Evolutionary conservation across 2,113 vertebrate genomes (phyloP), one percentile per base, ranked within the genome.

Genomic region (Grus americana): DNA sequence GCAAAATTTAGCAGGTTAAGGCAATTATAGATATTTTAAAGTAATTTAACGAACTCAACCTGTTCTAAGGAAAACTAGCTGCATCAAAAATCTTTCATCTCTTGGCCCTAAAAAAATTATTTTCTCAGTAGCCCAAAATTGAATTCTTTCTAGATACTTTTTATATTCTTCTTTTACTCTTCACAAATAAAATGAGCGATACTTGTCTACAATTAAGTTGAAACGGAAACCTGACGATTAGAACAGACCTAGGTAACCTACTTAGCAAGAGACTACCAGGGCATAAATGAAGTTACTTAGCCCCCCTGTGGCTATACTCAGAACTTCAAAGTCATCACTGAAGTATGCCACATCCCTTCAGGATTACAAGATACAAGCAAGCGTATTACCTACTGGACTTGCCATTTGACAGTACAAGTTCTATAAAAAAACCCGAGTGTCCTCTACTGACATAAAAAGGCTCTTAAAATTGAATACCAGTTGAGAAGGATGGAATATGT

Each of bases 231-330:
- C 47, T n/a, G 23, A 40, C 54, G 59, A 65, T 18, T 59, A 63
- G 68, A 91, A 86, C 49, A 87, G 58, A 15, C 6, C 8, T 34
- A 50, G 42, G 32, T 79, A 61, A 92, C 79, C 54, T 82, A 90
- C 42, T 76, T 21, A 74, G 42, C 17, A 19, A 29, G 50, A 20
- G 42, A 67, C 44, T 8, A 16, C 23, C 27, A 30, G 75, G 75
- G 38, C 42, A 79, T 0, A 90, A 46, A 67, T 44, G 79, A 79
- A 85, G 74, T 74, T 71, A 83, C 91, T 93, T 29, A 79, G 81
- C 91, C 92, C 96, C 68, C 92, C 95, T 47, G 95, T 86, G 97
- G 96, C 17, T 4, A 58, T 20, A 15, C 7, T 21, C 40, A 89
- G 86, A 32, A 47, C 23, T 44, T n/a, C 5, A 38, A 46, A 89